phyloP scores from a whole-genome alignment of 2,888 invertebrate genomes.

The Lagria hirta region DNA sequence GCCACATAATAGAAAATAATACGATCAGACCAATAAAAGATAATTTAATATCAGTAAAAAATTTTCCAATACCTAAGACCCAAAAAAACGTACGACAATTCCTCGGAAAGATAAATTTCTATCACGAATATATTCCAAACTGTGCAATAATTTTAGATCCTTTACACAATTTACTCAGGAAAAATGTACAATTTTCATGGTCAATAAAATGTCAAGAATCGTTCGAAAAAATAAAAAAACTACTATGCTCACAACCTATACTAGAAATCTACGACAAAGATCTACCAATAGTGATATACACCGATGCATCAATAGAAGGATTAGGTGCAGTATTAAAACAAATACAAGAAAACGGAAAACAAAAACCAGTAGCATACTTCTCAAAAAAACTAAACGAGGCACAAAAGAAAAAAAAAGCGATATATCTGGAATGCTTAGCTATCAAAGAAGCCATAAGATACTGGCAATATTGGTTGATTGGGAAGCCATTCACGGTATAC shows the following conservation, averaged over 20 bases:
- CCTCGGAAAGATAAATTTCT: conserved; percentile 2
- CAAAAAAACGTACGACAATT: conserved; percentile 1
- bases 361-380: too few relatives aligned
- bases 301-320: background rate
- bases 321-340: conserved; percentile 1
- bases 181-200: conserved; percentile 1
- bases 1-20: too few relatives aligned
- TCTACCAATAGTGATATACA: conserved; percentile 2
- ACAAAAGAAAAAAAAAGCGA: too few relatives aligned
- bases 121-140: background rate
- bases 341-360: too few relatives aligned
- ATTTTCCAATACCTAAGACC: conserved; percentile 1
- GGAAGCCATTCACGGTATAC: background rate
- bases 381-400: too few relatives aligned
- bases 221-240: background rate
- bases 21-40: too few relatives aligned
- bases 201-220: background rate
- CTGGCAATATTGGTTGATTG: conserved; percentile 1
- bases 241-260: background rate
- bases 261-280: background rate
- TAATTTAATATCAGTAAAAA: too few relatives aligned
- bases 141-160: background rate
- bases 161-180: conserved; percentile 1
- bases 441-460: conserved; percentile 1
- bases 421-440: conserved; percentile 1